Evolutionary conservation across 1,140 invertebrate genomes (phyloP).

Genomic region (Elymnias hypermnestra): DNA sequence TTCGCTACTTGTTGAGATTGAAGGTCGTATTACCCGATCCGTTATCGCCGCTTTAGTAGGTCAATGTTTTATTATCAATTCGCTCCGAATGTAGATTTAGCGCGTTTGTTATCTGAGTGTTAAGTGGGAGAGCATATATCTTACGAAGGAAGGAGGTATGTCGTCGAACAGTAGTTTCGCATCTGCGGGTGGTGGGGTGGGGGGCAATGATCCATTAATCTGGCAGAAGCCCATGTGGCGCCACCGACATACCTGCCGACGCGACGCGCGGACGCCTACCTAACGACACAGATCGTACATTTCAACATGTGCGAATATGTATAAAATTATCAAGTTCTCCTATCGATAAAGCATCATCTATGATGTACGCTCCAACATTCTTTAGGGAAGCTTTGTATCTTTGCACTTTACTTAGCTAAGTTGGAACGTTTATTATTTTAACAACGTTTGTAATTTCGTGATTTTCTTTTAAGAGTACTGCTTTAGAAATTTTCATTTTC

Average conservation of each 20-base stretch:
- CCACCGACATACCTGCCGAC: constrained; percentile 69
- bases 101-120: constrained; percentile 16
- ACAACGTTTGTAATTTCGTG: too few relatives aligned
- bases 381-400: not conserved
- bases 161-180: constrained; percentile 62
- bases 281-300: constrained; percentile 60
- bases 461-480: too few relatives aligned
- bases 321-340: constrained; percentile 20
- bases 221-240: constrained; percentile 78
- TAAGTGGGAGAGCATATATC: constrained; percentile 25
- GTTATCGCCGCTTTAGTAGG: constrained; percentile 39
- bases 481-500: too few relatives aligned
- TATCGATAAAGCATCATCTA: constrained; percentile 3
- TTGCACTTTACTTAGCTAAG: too few relatives aligned
- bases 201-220: constrained; percentile 80
- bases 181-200: constrained; percentile 46
- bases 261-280: constrained; percentile 69
- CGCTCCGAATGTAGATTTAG: constrained; percentile 21
- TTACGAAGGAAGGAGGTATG: constrained; percentile 39
- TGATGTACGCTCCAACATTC: not conserved
- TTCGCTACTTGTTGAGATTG: constrained; percentile 70
- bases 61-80: constrained; percentile 51
- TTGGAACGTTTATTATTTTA: too few relatives aligned
- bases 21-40: constrained; percentile 54
- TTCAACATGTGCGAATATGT: constrained; percentile 57